Evolutionary conservation across 2,113 vertebrate species (phyloP).

Genomic region (Ptilorrhoa leucosticta): DNA sequence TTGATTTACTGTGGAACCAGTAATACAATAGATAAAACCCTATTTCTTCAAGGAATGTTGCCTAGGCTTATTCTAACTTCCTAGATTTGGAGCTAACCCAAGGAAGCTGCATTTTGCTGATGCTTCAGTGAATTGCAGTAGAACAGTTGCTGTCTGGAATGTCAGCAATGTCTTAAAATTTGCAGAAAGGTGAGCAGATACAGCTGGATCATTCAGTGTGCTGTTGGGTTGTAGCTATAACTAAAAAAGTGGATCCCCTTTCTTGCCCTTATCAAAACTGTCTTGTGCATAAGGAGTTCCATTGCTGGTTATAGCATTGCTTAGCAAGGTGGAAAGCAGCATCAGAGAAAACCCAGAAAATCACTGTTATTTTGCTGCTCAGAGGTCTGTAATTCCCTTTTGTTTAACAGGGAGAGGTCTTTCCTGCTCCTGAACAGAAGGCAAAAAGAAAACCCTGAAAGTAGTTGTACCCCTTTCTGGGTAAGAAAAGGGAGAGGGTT

Average conservation of each 20-base stretch:
- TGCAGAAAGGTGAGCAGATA: conserved; percentile 63
- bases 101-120: conserved; percentile 46
- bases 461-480: background rate
- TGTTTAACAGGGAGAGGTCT: background rate
- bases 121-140: conserved; percentile 29
- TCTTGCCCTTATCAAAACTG: background rate
- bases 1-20: conserved; percentile 67
- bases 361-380: background rate
- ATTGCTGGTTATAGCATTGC: conserved; percentile 1
- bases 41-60: conserved; percentile 39
- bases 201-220: conserved; percentile 16
- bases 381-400: background rate
- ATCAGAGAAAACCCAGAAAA: background rate
- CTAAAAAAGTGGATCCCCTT: conserved; percentile 34
- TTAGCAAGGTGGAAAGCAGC: background rate
- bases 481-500: background rate
- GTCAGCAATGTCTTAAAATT: conserved; percentile 14
- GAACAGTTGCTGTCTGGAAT: background rate
- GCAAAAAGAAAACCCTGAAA: background rate
- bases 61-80: conserved; percentile 41
- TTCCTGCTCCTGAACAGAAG: background rate
- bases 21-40: conserved; percentile 35
- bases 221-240: conserved; percentile 54
- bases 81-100: conserved; percentile 52
- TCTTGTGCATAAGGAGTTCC: conserved; percentile 15